Conservation (phyloP, 2,113 vertebrate genomes). For the Dendropsophus ebraccatus region DNA sequence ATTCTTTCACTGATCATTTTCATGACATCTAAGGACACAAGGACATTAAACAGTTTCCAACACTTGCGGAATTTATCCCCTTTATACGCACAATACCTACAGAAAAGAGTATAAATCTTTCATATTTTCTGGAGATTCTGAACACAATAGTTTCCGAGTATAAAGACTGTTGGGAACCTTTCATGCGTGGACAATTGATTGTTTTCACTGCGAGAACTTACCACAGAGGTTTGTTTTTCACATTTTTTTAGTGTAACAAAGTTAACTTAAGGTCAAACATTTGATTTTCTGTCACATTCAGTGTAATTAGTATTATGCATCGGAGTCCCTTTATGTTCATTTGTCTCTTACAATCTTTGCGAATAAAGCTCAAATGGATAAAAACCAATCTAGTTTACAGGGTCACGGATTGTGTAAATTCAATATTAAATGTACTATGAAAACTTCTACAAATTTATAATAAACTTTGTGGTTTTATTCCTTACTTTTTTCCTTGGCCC, state of each 20-base stretch:
- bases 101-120: slow-evolving; percentile 32
- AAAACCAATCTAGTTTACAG: neutral
- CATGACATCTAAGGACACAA: slow-evolving; percentile 45
- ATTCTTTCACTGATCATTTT: slow-evolving; percentile 48
- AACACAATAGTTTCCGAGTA: slow-evolving; percentile 24
- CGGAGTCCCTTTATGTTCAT: neutral
- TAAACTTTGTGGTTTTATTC: too few species aligned
- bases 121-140: slow-evolving; percentile 35
- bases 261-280: slow-evolving; percentile 14
- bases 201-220: slow-evolving; percentile 22
- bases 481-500: too few species aligned
- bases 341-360: neutral
- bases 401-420: neutral
- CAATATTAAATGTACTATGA: neutral
- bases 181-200: slow-evolving; percentile 40
- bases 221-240: neutral
- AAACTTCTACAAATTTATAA: neutral
- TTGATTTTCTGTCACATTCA: slow-evolving; percentile 19
- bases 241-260: slow-evolving; percentile 12
- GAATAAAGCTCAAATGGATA: neutral
- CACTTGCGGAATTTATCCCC: slow-evolving; percentile 31
- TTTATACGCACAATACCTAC: slow-evolving; percentile 18
- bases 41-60: slow-evolving; percentile 42
- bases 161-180: slow-evolving; percentile 32
- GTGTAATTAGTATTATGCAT: slow-evolving; percentile 3